Conservation (phyloP, 2,797 vertebrate species). For the Crossoptilon crossoptilon region DNA sequence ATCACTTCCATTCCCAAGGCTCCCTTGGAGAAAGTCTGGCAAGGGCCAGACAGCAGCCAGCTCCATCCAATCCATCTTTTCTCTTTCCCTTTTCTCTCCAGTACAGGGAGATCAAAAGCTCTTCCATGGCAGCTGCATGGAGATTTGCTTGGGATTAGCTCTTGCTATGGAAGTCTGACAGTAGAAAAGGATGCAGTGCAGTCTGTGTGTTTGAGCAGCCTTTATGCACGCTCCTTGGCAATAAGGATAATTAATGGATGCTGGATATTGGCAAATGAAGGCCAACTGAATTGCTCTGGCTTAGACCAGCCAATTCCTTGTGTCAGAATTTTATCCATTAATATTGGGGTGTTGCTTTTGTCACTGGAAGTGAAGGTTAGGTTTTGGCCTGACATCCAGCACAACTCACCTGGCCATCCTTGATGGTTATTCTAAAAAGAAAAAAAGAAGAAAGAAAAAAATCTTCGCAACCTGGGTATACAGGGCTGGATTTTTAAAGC, state of each 20-base stretch:
- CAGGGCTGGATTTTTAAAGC: not conserved
- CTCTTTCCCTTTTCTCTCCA: not conserved
- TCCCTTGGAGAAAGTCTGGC: not conserved
- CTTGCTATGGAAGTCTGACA: not conserved
- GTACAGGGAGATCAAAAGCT: not conserved
- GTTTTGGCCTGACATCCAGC: not conserved
- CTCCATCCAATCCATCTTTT: not conserved
- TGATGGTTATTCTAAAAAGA: not conserved
- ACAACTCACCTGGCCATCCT: not conserved
- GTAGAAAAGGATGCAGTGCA: not conserved
- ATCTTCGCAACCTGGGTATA: not conserved
- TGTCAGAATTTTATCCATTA: not conserved
- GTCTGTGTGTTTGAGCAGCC: not conserved
- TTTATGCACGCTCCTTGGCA: not conserved
- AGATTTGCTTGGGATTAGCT: not conserved
- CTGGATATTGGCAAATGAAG: conserved; percentile 21
- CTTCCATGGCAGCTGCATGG: not conserved
- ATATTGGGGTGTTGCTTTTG: not conserved
- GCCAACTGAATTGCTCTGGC: not conserved
- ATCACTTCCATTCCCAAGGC: not conserved
- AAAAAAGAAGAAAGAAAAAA: no score
- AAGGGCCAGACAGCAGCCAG: not conserved
- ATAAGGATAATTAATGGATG: conserved; percentile 2
- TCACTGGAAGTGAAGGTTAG: not conserved
- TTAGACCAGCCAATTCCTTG: not conserved